phyloP scores from a whole-genome alignment of 1,140 invertebrate species.

The Contarinia nasturtii region DNA sequence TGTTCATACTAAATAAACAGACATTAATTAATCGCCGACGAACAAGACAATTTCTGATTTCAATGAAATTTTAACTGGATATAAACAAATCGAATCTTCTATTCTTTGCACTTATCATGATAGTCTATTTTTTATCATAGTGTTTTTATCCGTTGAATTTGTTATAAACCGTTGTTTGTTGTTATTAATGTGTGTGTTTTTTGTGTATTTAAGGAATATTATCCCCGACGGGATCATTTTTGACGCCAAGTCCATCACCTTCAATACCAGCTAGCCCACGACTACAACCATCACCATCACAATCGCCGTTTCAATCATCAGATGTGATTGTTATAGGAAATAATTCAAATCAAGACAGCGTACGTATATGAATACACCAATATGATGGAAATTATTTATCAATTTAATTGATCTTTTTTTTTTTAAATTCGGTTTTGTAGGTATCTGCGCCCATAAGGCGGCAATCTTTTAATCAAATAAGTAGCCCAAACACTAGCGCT shows the following conservation, averaged over 20 bases:
- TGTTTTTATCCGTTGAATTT: no score
- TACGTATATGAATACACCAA: slow-evolving; percentile 5
- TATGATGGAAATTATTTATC: slow-evolving; percentile 1
- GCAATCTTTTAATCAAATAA: slow-evolving; percentile 23
- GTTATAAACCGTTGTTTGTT: background rate
- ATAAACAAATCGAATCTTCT: no score
- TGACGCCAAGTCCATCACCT: slow-evolving; percentile 26
- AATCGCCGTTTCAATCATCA: slow-evolving; percentile 24
- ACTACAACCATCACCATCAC: slow-evolving; percentile 23
- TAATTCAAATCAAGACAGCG: slow-evolving; percentile 23
- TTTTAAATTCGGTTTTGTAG: slow-evolving; percentile 15
- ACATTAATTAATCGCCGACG: no score
- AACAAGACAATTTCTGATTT: no score
- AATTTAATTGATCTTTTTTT: background rate
- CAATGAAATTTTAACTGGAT: no score
- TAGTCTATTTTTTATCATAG: no score
- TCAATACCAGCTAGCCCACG: slow-evolving; percentile 25
- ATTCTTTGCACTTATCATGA: no score
- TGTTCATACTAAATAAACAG: no score
- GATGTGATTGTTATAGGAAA: slow-evolving; percentile 23
- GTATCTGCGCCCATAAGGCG: slow-evolving; percentile 23
- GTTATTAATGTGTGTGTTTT: background rate
- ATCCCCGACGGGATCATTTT: slow-evolving; percentile 26
- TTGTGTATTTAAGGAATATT: slow-evolving; percentile 21
- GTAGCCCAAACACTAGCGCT: slow-evolving; percentile 23